Evolutionary conservation across 2,113 vertebrate genomes (phyloP).

Genomic region (Leucopsar rothschildi): DNA sequence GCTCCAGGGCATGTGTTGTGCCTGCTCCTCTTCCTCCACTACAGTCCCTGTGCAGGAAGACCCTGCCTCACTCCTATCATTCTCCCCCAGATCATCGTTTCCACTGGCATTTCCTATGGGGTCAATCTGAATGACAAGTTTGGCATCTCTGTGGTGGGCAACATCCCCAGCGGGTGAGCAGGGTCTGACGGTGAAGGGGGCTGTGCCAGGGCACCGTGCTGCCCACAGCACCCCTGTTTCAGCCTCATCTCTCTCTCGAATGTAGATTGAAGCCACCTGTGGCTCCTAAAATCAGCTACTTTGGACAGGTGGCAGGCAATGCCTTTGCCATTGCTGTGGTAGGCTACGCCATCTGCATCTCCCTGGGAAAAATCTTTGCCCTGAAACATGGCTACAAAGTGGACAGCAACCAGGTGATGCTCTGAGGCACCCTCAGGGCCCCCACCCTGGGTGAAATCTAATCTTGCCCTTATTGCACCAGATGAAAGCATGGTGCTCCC

Average conservation of each 20-base stretch:
- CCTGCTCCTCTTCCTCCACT: background rate
- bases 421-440: rapidly evolving
- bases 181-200: rapidly evolving
- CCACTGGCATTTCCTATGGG: conserved; percentile 82
- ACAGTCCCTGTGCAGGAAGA: background rate
- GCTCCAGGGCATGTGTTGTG: background rate
- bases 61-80: background rate
- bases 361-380: conserved; percentile 92
- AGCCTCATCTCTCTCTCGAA: background rate
- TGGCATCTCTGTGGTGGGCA: conserved; percentile 80
- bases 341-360: conserved; percentile 91
- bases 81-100: conserved; percentile 79
- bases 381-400: conserved; percentile 93
- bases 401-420: conserved; percentile 92
- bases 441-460: background rate
- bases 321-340: conserved; percentile 91
- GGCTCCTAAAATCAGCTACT: conserved; percentile 66
- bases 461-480: background rate
- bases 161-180: conserved; percentile 86
- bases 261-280: conserved; percentile 80
- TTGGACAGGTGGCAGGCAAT: conserved; percentile 80
- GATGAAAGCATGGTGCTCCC: background rate
- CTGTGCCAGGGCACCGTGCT: rapidly evolving
- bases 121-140: conserved; percentile 65
- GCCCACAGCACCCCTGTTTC: background rate